These are phyloP conservation scores for Agrochola lota DNA, from an alignment of 2,888 invertebrate species.

Conservation along the genomic window DNA sequence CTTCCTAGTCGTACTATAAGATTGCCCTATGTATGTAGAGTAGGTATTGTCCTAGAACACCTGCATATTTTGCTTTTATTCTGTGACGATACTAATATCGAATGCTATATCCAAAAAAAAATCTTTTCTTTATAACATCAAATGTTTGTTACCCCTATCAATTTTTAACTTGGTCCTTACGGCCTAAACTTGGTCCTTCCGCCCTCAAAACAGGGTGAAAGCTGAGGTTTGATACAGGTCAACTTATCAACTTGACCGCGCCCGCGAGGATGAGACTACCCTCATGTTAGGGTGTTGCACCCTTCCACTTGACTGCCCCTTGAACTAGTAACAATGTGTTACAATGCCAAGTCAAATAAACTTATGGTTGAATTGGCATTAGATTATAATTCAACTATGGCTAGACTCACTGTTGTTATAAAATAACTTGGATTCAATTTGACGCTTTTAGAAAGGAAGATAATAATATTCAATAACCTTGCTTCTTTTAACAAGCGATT, in stretches of 20 bases:
- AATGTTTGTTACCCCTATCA: background rate
- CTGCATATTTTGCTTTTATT: background rate
- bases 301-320: constrained; percentile 42
- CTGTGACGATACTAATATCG: background rate
- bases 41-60: background rate
- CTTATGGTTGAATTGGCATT: constrained; percentile 19
- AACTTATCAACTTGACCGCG: constrained; percentile 56
- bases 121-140: background rate
- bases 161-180: constrained; percentile 19
- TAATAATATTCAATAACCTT: background rate
- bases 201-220: constrained; percentile 11
- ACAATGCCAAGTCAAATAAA: constrained; percentile 36
- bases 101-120: background rate
- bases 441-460: background rate
- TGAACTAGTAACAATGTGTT: constrained; percentile 42
- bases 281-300: constrained; percentile 23
- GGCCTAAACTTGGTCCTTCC: constrained; percentile 21
- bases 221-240: constrained; percentile 46
- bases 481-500: background rate
- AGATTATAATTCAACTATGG: constrained; percentile 3
- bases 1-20: background rate
- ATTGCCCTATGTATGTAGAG: background rate
- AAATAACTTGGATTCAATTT: background rate
- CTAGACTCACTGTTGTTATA: background rate
- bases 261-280: constrained; percentile 8